phyloP scores from a whole-genome alignment of 2,797 vertebrate genomes.

The Melanotaenia trifasciata region DNA sequence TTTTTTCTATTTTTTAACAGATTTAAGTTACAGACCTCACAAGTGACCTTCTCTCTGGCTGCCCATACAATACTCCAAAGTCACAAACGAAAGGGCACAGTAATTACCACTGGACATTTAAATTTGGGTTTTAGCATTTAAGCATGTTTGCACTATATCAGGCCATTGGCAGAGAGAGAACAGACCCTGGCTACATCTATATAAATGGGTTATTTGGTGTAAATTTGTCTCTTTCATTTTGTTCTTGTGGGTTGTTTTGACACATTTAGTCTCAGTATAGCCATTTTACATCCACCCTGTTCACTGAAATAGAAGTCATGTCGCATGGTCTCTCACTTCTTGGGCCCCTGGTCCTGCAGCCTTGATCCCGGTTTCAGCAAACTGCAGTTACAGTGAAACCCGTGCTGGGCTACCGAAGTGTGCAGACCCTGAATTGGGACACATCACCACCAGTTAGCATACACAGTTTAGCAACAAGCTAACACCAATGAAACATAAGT shows the following conservation, averaged over 20 bases:
- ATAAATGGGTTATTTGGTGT: neutral
- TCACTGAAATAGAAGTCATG: too few relatives aligned
- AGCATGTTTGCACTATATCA: neutral
- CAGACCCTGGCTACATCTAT: neutral
- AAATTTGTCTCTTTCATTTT: neutral
- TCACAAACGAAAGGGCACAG: neutral
- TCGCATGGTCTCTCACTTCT: too few relatives aligned
- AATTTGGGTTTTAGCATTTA: neutral
- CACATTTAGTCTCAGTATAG: neutral
- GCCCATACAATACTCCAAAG: neutral
- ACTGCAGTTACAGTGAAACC: neutral
- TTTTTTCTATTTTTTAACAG: neutral
- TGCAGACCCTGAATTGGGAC: too few relatives aligned
- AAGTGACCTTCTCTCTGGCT: neutral
- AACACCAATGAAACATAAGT: neutral
- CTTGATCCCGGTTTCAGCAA: neutral
- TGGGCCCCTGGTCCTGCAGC: too few relatives aligned
- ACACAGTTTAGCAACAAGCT: neutral
- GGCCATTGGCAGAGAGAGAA: too few relatives aligned
- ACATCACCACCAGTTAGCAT: neutral
- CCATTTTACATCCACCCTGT: neutral
- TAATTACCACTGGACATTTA: neutral
- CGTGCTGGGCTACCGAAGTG: too few relatives aligned
- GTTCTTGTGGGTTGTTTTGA: neutral
- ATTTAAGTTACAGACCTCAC: neutral